Percentiles rank a stretch among this genome's conserved stretches.
phyloP scores from a whole-genome alignment of 2,888 invertebrate genomes.

The Trachelus troglodyta region DNA sequence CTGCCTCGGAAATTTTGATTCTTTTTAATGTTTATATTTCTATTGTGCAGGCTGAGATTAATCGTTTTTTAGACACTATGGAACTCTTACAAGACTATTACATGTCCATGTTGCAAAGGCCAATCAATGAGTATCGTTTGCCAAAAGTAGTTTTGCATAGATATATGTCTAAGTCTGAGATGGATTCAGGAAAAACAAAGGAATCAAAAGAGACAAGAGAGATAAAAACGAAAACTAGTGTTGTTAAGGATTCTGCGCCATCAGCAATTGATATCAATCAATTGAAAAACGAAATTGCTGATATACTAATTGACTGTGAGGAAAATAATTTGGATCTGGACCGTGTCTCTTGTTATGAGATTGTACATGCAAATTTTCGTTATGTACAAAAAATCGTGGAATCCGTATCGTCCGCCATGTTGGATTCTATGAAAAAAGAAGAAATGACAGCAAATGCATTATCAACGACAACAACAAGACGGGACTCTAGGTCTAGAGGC shows the following conservation, averaged over 20 bases:
- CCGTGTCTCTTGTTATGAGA: constrained; percentile 23
- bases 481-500: background rate
- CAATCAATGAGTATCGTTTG: constrained; percentile 23
- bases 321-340: constrained; percentile 7
- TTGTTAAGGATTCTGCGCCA: constrained; percentile 3
- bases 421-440: constrained; percentile 21
- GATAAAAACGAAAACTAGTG: background rate
- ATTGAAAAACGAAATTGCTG: constrained; percentile 29
- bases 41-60: constrained; percentile 73
- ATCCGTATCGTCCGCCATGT: background rate
- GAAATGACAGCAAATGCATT: constrained; percentile 12
- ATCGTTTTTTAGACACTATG: constrained; percentile 68
- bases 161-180: constrained; percentile 15
- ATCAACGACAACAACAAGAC: background rate
- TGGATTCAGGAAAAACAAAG: constrained; percentile 7
- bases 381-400: constrained; percentile 32
- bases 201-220: constrained; percentile 11
- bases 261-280: constrained; percentile 19
- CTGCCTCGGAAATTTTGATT: constrained; percentile 69
- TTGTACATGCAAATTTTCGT: constrained; percentile 31
- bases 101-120: constrained; percentile 47
- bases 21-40: constrained; percentile 71
- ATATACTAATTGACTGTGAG: constrained; percentile 19
- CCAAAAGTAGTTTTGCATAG: constrained; percentile 20
- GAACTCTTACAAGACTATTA: constrained; percentile 68